These are phyloP conservation scores for Irena cyanogastra DNA, from an alignment of 2,113 vertebrate genomes.

Conservation along the genomic window DNA sequence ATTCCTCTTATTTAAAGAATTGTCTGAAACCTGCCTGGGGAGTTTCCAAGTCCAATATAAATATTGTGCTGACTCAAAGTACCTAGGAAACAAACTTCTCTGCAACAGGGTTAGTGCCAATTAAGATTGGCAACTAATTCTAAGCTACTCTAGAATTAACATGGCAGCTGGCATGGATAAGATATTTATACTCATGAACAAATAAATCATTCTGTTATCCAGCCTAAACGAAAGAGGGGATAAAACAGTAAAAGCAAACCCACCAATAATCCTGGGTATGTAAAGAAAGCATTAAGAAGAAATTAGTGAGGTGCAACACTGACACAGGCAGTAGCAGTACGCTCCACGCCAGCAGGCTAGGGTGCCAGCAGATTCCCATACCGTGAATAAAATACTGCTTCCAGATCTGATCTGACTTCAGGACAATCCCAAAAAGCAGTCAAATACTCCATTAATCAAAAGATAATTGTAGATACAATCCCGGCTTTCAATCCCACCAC, in stretches of 20 bases:
- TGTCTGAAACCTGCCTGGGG: background rate
- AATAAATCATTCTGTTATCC: background rate
- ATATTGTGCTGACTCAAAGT: background rate
- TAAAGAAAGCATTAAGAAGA: background rate
- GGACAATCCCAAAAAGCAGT: background rate
- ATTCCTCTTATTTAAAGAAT: background rate
- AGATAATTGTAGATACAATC: background rate
- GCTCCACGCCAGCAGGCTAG: too few relatives aligned
- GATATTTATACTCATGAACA: background rate
- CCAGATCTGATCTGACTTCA: background rate
- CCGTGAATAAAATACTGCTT: background rate
- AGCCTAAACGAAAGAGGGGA: background rate
- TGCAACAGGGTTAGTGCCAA: background rate
- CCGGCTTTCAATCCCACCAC: background rate
- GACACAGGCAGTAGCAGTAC: accelerated
- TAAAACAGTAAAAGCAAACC: background rate
- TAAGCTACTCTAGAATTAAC: background rate
- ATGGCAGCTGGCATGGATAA: background rate
- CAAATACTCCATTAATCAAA: background rate
- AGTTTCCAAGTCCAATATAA: background rate
- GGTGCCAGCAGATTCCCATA: background rate
- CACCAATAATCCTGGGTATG: background rate
- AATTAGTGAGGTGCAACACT: background rate
- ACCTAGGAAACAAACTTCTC: background rate
- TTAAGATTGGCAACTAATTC: background rate